Evolutionary conservation across 2,888 invertebrate species (phyloP), one percentile per base, ranked within the genome.

Genomic region (Steinernema scapterisci): DNA sequence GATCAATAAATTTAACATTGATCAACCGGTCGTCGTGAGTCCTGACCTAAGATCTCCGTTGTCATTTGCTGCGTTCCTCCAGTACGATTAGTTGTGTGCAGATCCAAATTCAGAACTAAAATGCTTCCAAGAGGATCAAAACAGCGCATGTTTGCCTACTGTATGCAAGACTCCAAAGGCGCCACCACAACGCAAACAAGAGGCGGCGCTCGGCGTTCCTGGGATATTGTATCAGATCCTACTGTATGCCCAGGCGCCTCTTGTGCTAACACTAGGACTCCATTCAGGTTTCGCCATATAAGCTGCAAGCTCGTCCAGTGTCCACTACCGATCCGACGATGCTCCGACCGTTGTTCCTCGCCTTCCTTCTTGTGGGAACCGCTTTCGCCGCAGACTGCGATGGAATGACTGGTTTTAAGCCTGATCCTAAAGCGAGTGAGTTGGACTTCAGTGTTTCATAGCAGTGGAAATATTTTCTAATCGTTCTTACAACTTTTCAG

Each of bases 181-280:
- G 48, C 3, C 16, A 48, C 3, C 48, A 13, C 16, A 48, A 13
- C 48, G 48, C 27, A 63, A 63, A 54, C 54, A 54, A 25, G 38
- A 27, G 63, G 9, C 23, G 16, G 3, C 31, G 31, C 31, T 63
- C 16, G 63, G 31, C 11, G 13, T 54, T 31, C 31, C 25, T 54
- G 31, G 63, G 16, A 38, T 63, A 63, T 63, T 63, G 63, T 63
- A 63, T 63, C 63, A 63, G 31, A 9, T 16, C 13, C 16, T 63
- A 31, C 63, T 63, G 63, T 63, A 31, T 16, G 25, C 31, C 16
- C 2, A 31, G 52, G 31, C 63, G 9, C 27, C 63, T 31, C 16
- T 31, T 63, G 63, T 31, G 7, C 23, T n/a, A 63, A 63, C 63
- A 63, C 16, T 2, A 27, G 7, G 63, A 27, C 7, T 31, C 63